phyloP scores from a whole-genome alignment of 2,113 vertebrate genomes.

The Hyaena hyaena region DNA sequence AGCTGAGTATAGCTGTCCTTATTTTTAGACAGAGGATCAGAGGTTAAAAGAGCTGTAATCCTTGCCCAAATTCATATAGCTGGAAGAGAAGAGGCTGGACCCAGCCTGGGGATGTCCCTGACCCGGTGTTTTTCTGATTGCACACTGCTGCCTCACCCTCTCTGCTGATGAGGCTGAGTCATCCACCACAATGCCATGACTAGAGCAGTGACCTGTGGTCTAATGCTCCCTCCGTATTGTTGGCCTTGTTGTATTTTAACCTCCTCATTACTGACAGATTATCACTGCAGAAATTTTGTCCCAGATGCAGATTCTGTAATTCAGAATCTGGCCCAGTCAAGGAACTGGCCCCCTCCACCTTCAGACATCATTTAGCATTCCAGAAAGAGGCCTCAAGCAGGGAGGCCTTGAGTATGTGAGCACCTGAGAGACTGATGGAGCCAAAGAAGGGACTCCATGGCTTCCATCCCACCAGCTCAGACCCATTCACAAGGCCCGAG shows the following conservation, averaged over 20 bases:
- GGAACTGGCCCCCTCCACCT: neutral
- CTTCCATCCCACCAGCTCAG: neutral
- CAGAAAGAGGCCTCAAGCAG: neutral
- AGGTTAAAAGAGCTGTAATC: neutral
- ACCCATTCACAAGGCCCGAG: fast-evolving
- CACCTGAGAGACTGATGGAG: neutral
- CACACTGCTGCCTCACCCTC: fast-evolving
- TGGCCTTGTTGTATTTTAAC: neutral
- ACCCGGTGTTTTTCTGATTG: no score
- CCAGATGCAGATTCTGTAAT: neutral
- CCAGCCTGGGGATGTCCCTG: fast-evolving
- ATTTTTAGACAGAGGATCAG: neutral
- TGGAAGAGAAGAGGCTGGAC: neutral
- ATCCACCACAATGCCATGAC: fast-evolving
- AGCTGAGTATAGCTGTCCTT: neutral
- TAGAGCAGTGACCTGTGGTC: neutral
- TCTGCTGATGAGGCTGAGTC: neutral
- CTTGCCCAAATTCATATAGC: neutral
- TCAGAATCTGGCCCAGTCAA: neutral
- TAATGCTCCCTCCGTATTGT: no score
- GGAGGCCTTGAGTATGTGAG: neutral
- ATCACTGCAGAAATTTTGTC: neutral
- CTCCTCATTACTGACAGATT: neutral
- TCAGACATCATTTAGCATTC: neutral
- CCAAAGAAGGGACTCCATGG: fast-evolving